Evolutionary conservation across 2,113 vertebrate species (phyloP), one percentile per base, ranked within the genome.

Genomic region (Sphaerodactylus townsendi): DNA sequence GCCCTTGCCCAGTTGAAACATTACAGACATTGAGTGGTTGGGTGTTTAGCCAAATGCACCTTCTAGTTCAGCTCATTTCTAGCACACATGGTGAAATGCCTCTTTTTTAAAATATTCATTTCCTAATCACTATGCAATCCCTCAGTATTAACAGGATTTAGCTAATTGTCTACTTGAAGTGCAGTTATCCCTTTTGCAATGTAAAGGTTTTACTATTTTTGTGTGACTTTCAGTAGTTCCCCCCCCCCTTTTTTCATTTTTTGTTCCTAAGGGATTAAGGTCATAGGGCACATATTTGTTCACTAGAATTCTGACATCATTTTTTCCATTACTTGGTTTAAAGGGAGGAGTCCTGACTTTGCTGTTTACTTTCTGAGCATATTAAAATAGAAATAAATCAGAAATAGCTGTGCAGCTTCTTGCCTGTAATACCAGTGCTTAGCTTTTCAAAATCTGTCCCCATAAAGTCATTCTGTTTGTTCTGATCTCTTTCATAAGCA

Each of bases 301-400:
- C 88, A 92, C 94, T 96, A 96, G 97, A 97, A 97, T 96, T 96
- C 96, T 97, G 89, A 95, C 97, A 95, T 95, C 88, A 88, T 95
- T 97, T 98, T 96, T 98, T 98, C 97, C 97, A 97, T 97, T 95
- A 96, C 97, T 94, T 91, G 66, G 79, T 72, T 78, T 13, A 77
- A 87, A 86, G 89, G 96, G 96, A 96, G 96, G 96, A 94, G 94
- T 91, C 86, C 89, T 73, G 62, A 84, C 79, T 86, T 59, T 80
- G 75, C 89, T 90, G 92, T 89, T 88, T 91, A 87, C 82, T 87
- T 95, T 95, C 90, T 86, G 89, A 66, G 83, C 77, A 25, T 59
- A 81, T 11, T 79, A 62, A 77, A 80, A 53, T 50, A n/a, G 77
- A 66, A 82, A 70, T 10, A 71, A 71, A 62, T 48, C 50, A 0